Conservation (phyloP, 1,140 invertebrate genomes). For the Odontomachus brunneus region DNA sequence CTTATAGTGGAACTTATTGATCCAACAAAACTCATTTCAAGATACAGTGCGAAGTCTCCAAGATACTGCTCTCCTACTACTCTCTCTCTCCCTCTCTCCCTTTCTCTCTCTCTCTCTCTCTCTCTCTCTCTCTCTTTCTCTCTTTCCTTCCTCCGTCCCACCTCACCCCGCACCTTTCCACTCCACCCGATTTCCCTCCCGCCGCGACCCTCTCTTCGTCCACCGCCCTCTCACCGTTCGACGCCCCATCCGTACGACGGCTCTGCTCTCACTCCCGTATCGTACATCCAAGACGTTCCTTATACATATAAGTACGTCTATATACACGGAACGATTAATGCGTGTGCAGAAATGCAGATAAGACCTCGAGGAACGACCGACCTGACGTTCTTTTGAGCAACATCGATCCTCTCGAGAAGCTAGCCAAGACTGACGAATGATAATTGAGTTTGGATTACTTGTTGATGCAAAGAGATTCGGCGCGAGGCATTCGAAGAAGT, state of each 20-base stretch:
- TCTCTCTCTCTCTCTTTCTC: constrained; percentile 55
- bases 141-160: constrained; percentile 1
- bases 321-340: constrained; percentile 64
- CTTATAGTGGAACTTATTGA: constrained; percentile 87
- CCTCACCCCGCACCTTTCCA: constrained; percentile 58
- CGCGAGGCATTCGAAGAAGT: no score
- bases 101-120: constrained; percentile 72
- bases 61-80: constrained; percentile 85
- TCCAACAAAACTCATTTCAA: constrained; percentile 87
- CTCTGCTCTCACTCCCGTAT: constrained; percentile 77
- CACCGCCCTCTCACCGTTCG: constrained; percentile 70
- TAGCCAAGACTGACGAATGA: not conserved
- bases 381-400: not conserved
- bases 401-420: not conserved
- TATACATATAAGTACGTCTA: constrained; percentile 53
- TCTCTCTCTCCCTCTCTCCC: constrained; percentile 63
- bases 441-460: not conserved
- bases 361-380: constrained; percentile 18
- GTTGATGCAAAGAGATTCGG: not conserved
- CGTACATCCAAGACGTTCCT: constrained; percentile 80
- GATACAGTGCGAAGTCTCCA: constrained; percentile 86
- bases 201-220: constrained; percentile 56
- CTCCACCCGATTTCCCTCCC: constrained; percentile 56
- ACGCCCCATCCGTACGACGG: constrained; percentile 66
- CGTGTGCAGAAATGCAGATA: constrained; percentile 35